Evolutionary conservation across 2,113 vertebrate species (phyloP).

Genomic region (Chloropsis cyanopogon): DNA sequence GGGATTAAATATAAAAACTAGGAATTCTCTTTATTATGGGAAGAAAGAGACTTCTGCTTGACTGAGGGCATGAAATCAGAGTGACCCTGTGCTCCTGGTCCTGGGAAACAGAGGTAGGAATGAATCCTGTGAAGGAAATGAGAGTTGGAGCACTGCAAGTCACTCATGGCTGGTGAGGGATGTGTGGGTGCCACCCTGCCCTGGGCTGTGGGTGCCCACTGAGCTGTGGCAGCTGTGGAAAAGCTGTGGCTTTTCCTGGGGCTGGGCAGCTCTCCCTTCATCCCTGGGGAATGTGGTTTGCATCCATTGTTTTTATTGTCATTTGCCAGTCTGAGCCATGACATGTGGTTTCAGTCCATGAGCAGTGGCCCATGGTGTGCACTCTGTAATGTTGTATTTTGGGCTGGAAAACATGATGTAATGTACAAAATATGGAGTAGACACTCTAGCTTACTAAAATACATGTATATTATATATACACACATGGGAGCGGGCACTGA

Average conservation of each 20-base stretch:
- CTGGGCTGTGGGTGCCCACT: not conserved
- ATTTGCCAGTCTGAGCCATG: not conserved
- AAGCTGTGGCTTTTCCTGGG: not conserved
- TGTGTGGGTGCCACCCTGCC: not conserved
- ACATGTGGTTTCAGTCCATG: not conserved
- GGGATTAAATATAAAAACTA: not conserved
- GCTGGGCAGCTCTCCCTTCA: not conserved
- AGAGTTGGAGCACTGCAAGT: not conserved
- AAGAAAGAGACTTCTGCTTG: not conserved
- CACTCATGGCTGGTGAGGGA: not conserved
- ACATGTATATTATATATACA: no score
- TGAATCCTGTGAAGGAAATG: not conserved
- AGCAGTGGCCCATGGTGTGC: not conserved
- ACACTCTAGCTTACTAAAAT: not conserved
- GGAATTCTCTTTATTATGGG: not conserved
- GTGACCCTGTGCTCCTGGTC: not conserved
- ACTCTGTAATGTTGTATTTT: not conserved
- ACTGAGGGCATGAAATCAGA: not conserved
- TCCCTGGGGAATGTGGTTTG: not conserved
- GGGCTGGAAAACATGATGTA: not conserved
- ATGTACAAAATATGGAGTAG: not conserved
- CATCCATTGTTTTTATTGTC: not conserved
- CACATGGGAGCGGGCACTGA: not conserved
- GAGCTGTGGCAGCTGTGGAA: not conserved
- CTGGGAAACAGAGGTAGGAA: not conserved